Evolutionary conservation across 2,797 vertebrate species (phyloP).

Genomic region (Spatula versicolor): DNA sequence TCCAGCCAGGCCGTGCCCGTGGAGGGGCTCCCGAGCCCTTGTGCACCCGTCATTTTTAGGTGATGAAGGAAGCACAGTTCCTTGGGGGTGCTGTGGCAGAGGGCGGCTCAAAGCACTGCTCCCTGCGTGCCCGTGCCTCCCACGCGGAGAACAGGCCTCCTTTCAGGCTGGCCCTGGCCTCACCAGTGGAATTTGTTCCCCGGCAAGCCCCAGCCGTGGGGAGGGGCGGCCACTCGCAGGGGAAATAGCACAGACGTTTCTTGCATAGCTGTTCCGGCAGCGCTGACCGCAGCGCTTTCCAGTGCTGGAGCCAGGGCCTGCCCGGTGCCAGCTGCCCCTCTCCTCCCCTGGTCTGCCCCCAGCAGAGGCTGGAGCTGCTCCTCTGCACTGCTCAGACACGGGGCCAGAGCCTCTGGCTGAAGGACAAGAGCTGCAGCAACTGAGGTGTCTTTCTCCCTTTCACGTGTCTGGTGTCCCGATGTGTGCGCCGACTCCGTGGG

Average conservation of each 20-base stretch:
- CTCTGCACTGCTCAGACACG: not conserved
- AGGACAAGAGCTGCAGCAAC: not conserved
- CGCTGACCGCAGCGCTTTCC: not conserved
- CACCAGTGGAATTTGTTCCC: slow-evolving; percentile 9
- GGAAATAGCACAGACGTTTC: slow-evolving; percentile 37
- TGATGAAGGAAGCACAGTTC: slow-evolving; percentile 22
- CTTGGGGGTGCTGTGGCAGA: not conserved
- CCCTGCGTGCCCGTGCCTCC: not conserved
- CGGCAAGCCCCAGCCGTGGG: not conserved
- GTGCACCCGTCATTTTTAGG: not conserved
- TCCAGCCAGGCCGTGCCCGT: not conserved
- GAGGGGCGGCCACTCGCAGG: not conserved
- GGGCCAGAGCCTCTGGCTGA: not conserved
- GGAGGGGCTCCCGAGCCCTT: not conserved
- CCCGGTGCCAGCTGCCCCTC: not conserved
- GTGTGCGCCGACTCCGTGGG: not conserved
- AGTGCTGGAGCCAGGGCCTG: not conserved
- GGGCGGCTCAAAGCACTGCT: not conserved
- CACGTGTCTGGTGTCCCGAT: rapidly evolving
- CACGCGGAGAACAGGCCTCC: not conserved
- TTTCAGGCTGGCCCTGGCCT: slow-evolving; percentile 8
- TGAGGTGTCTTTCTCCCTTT: not conserved
- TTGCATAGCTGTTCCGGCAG: slow-evolving; percentile 9
- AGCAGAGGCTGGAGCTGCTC: not conserved
- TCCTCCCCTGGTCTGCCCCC: rapidly evolving